phyloP scores from a whole-genome alignment of 2,113 vertebrate species.

The Epinephelus lanceolatus region DNA sequence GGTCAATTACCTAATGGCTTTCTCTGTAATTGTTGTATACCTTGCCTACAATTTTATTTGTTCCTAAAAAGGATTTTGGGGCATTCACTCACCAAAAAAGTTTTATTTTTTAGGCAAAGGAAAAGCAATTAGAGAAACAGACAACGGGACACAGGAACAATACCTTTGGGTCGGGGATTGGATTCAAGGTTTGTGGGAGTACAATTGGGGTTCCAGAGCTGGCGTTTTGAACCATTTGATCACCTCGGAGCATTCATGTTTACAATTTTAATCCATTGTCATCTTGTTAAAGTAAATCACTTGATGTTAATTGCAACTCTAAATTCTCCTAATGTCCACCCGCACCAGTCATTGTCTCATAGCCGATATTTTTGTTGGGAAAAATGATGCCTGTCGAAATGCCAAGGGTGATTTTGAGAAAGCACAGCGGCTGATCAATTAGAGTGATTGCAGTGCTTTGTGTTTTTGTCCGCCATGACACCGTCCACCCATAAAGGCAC shows the following conservation, averaged over 20 bases:
- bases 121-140: constrained; percentile 27
- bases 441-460: constrained; percentile 32
- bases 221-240: constrained; percentile 30
- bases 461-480: constrained; percentile 30
- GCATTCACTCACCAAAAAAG: constrained; percentile 23
- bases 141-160: constrained; percentile 30
- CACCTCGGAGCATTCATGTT: constrained; percentile 21
- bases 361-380: constrained; percentile 1
- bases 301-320: constrained; percentile 25
- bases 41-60: constrained; percentile 39
- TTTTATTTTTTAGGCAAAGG: constrained; percentile 9
- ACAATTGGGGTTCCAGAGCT: constrained; percentile 3
- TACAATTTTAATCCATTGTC: constrained; percentile 27
- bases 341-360: neutral
- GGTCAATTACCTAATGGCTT: constrained; percentile 61
- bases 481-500: neutral
- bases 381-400: constrained; percentile 28
- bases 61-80: constrained; percentile 29
- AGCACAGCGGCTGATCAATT: constrained; percentile 29
- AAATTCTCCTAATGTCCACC: constrained; percentile 21
- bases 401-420: constrained; percentile 17
- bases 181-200: constrained; percentile 39
- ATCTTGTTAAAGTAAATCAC: constrained; percentile 24
- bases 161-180: constrained; percentile 8
- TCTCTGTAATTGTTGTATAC: constrained; percentile 32